Base-by-base conservation (phyloP, 1,140 invertebrate species). In the Aphelinus certus region DNA sequence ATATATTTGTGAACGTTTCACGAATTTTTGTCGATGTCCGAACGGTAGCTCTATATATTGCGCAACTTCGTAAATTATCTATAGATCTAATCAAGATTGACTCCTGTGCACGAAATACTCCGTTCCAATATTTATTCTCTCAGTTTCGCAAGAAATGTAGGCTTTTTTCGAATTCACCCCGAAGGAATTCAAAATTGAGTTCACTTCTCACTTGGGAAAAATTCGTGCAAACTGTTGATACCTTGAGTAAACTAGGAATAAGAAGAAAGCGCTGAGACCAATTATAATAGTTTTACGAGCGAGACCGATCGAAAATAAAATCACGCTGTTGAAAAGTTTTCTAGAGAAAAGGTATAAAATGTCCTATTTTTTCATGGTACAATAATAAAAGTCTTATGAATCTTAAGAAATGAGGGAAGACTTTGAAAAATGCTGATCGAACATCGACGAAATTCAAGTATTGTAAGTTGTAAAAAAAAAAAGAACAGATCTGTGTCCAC, bases 321-420 rank as follows among this genome's bases (percentile, higher is more conserved):
- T 10, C n/a, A 48, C 48, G 46, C 26, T 63, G 53, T 46, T 5
- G 48, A 26, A 10, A 73, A 66, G 26, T 26, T 26, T 26, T 26
- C 26, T 45, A 53, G 51, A 53, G 51, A 64, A 43, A 7, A 58
- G 51, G 55, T 70, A 51, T 55, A 66, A 72, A 65, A 75, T 47
- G 26, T 70, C 53, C 69, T 75, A 75, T 75, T 75, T 75, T 75
- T 75, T 75, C 66, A 74, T 74, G 51, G 55, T 75, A 62, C 26
- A 3, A 74, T 56, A 56, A 72, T 45, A 58, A 26, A 26, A 26
- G 26, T 26, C 26, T 26, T 26, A 26, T 26, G 26, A 26, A 26
- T 26, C 26, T 26, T 46, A 67, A n/a, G 46, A 56, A 43, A 61
- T 6, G 5, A 55, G 46, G 9, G 10, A 7, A 71, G 7, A 46